A percentile compares a stretch with the other conserved stretches of the same genome.
phyloP scores from a whole-genome alignment of 1,140 invertebrate species.

The Rhagoletis pomonella region DNA sequence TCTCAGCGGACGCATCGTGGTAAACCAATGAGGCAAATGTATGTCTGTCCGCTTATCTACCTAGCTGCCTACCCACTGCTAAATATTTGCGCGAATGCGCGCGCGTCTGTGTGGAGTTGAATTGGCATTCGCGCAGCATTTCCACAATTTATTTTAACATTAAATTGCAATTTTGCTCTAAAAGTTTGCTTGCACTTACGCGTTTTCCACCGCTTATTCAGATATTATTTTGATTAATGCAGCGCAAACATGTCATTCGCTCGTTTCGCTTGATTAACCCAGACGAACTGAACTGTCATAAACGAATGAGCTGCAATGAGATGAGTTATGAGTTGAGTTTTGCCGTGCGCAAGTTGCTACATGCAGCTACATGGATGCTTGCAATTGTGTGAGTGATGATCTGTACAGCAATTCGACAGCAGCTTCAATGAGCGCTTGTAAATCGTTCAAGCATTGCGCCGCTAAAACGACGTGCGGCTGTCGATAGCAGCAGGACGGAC shows the following conservation, averaged over 20 bases:
- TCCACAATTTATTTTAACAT: conserved; percentile 72
- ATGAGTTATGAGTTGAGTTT: background rate
- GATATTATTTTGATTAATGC: conserved; percentile 74
- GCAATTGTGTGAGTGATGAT: conserved; percentile 2
- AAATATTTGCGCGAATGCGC: background rate
- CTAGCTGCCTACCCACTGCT: conserved; percentile 18
- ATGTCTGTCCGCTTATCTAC: background rate
- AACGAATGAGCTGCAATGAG: conserved; percentile 4
- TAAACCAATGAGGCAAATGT: conserved; percentile 19
- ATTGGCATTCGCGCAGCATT: conserved; percentile 41
- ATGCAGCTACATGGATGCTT: background rate
- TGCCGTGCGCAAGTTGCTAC: background rate
- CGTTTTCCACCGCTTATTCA: conserved; percentile 68
- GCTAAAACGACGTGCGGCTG: background rate
- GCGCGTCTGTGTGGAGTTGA: background rate
- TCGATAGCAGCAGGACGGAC: background rate
- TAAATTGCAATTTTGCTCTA: conserved; percentile 66
- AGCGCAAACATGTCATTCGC: conserved; percentile 73
- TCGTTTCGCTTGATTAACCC: conserved; percentile 70
- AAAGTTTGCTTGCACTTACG: conserved; percentile 52
- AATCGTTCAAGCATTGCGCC: conserved; percentile 22
- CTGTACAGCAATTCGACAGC: conserved; percentile 2
- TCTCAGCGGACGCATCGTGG: background rate
- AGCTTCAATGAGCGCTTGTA: background rate
- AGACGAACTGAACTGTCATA: conserved; percentile 29